Percentiles rank a stretch among this genome's conserved stretches.
phyloP scores from a whole-genome alignment of 2,113 vertebrate species.

The Phalacrocorax pelagicus region DNA sequence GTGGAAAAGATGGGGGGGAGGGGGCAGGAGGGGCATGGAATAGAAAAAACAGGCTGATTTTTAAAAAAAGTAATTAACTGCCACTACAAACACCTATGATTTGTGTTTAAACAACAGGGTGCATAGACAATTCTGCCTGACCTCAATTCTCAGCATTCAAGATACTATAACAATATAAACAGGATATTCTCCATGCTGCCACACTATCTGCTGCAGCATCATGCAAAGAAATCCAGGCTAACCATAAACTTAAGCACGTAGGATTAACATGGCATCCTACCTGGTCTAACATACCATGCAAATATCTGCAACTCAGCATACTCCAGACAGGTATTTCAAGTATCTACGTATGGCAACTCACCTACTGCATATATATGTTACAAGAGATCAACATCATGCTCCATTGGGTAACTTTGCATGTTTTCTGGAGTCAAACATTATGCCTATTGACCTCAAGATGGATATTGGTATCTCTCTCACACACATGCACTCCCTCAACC shows the following conservation, averaged over 20 bases:
- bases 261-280: not conserved
- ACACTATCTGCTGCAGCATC: not conserved
- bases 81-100: not conserved
- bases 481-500: not conserved
- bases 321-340: not conserved
- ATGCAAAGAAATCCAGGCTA: not conserved
- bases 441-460: not conserved
- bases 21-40: not conserved
- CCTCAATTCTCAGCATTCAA: not conserved
- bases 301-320: not conserved
- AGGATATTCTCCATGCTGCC: not conserved
- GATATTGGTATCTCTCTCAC: not conserved
- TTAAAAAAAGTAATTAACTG: not conserved
- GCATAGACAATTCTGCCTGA: not conserved
- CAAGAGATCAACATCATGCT: not conserved
- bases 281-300: not conserved
- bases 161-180: not conserved
- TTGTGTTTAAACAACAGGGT: not conserved
- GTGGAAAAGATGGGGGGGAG: not conserved
- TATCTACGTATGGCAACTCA: not conserved
- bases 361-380: no score
- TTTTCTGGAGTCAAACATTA: not conserved
- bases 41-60: not conserved
- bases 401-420: not conserved
- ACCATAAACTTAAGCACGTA: not conserved